Conservation (phyloP, 64 coral and sea anemone genomes). For the Dendrophyllia cribrosa region DNA sequence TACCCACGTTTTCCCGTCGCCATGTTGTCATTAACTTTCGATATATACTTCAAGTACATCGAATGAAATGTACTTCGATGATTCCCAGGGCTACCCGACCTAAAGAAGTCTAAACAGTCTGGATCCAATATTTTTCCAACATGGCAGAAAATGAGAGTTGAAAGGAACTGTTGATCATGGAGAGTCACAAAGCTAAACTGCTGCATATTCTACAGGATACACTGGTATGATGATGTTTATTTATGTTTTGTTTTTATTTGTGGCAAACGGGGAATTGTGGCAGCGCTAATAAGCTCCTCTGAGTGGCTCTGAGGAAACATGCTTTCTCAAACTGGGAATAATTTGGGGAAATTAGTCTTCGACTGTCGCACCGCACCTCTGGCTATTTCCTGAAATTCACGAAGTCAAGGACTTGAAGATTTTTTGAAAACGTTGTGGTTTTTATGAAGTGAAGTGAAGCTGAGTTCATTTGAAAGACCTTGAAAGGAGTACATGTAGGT, state of each 20-base stretch:
- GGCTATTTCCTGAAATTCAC: no score
- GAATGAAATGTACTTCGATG: not conserved
- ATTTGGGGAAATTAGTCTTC: no score
- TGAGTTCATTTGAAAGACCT: no score
- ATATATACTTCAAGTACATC: not conserved
- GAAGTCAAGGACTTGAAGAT: no score
- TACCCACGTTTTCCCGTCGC: constrained; percentile 15
- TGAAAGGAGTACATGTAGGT: no score
- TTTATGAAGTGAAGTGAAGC: no score
- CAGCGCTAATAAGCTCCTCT: no score
- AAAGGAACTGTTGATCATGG: constrained; percentile 12
- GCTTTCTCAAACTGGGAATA: no score
- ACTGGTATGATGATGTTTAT: constrained; percentile 51
- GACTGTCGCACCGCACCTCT: no score
- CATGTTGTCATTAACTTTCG: not conserved
- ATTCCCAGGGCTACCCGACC: not conserved
- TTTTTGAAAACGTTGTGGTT: no score
- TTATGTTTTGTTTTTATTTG: not conserved
- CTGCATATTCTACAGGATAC: constrained; percentile 75
- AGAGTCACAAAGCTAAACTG: constrained; percentile 73
- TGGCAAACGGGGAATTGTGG: not conserved
- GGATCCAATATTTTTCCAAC: not conserved
- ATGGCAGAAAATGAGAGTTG: not conserved
- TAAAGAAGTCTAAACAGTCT: not conserved
- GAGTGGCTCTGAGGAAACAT: no score